Evolutionary conservation across 2,113 vertebrate genomes (phyloP), one percentile per base, ranked within the genome.

Genomic region (Pterocles burchelli): DNA sequence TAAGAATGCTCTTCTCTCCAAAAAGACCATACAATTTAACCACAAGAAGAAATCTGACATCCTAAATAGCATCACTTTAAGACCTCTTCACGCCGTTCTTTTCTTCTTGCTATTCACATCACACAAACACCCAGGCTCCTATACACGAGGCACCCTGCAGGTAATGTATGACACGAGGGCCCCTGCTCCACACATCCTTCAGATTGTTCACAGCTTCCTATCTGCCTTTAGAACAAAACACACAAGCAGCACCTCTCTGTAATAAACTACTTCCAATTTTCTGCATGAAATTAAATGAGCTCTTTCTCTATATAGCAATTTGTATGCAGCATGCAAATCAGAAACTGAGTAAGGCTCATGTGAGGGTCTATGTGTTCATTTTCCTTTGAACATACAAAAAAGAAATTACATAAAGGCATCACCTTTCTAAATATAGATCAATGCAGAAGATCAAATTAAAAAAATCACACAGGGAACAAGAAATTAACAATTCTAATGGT

Each of bases 161-260:
- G n/a, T 31, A 76, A 6, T 0, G 9, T 2, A 54, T 0, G 5
- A 74, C 51, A 73, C 0, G 0, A 84, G 41, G 48, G 25, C 10
- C 48, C n/a, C 78, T 20, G 52, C 43, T 55, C 45, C 62, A 68
- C 1, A 1, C 43, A 13, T 16, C 65, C 52, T 75, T 45, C 52
- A 76, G 31, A 20, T 48, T 68, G 38, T 74, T 57, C 63, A 29
- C n/a, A 87, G 41, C 55, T 52, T 59, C 49, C 68, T 24, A 6
- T 12, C 36, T 25, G 3, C 25, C 55, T 55, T n/a, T 11, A 48
- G 34, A 83, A 77, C 28, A 36, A 46, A 87, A 46, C 28, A 62
- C n/a, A 67, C 9, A 22, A 51, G 33, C 14, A 91, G 46, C 8
- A n/a, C 34, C 22, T 6, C 9, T 8, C 33, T 54, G 25, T 41